Evolutionary conservation across 2,888 invertebrate genomes (phyloP), one percentile per base, ranked within the genome.

Genomic region (Mamestra brassicae): DNA sequence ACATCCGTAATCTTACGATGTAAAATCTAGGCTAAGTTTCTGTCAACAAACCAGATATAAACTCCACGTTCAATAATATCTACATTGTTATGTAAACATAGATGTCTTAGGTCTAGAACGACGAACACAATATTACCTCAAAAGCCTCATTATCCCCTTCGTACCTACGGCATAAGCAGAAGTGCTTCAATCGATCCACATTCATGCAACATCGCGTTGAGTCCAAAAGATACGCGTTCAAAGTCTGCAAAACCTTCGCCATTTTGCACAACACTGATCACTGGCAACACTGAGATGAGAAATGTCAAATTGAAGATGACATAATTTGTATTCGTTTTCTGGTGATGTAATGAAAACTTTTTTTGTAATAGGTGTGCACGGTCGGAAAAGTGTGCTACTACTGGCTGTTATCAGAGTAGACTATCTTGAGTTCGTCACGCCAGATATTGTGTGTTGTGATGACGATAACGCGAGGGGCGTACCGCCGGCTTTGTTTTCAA

Each of bases 401-500:
- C 96, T 96, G 95, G 78, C 84, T 88, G 93, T 95, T 96, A 96
- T 96, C 96, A 95, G 93, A 88, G 90, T 91, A 91, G 92, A 92
- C 90, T 95, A 96, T 96, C 95, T 94, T 88, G 92, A 91, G 91
- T 95, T 95, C 92, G 96, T 95, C 95, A 96, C 94, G 95, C 92
- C 94, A 95, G 96, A 96, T 93, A 96, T 94, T 94, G 93, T 93
- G 88, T 93, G 89, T 90, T 93, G 90, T 94, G 93, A 92, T 92
- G 94, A 92, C 94, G 96, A 95, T 95, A 95, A 92, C 80, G 75
- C 76, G 82, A 88, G 87, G 85, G 89, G 89, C 89, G 89, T 89
- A 87, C 85, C 76, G 70, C 67, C 63, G 76, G 85, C 81, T 79
- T 89, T 87, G 87, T 89, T 86, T 83, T 84, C 85, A 86, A 83